A percentile compares a stretch with the other conserved stretches of the same genome.
These are phyloP conservation scores for Watsonalla cultraria DNA, from an alignment of 2,888 invertebrate genomes.

Conservation along the genomic window DNA sequence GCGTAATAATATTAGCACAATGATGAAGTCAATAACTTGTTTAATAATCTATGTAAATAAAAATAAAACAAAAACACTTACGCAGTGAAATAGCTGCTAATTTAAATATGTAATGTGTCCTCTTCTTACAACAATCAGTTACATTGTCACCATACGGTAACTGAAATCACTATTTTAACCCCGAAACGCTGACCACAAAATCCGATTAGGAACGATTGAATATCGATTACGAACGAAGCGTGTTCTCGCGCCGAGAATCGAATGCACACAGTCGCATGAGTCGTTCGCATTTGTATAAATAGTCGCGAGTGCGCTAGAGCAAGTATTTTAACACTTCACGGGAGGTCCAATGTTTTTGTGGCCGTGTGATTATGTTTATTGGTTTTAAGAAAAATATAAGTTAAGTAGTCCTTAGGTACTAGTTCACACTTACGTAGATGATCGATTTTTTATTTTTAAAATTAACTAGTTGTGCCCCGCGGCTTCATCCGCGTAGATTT, in stretches of 20 bases:
- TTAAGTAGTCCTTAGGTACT: too few species aligned
- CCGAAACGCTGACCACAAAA: slow-evolving; percentile 13
- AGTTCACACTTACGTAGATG: too few species aligned
- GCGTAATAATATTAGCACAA: too few species aligned
- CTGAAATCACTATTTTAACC: slow-evolving; percentile 17
- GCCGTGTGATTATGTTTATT: slow-evolving; percentile 7
- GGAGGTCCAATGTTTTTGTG: slow-evolving; percentile 11
- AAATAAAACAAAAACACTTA: background rate
- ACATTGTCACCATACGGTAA: background rate
- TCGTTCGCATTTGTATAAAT: slow-evolving; percentile 61
- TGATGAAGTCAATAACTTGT: too few species aligned
- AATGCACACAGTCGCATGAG: slow-evolving; percentile 46
- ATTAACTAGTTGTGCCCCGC: too few species aligned
- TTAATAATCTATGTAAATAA: too few species aligned
- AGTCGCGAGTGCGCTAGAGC: slow-evolving; percentile 34
- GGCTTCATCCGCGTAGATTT: too few species aligned
- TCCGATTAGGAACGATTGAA: slow-evolving; percentile 6
- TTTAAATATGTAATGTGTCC: background rate
- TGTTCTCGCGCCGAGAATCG: slow-evolving; percentile 40
- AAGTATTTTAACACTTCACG: slow-evolving; percentile 21
- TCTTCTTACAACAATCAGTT: background rate
- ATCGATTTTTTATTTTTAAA: too few species aligned
- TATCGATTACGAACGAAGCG: slow-evolving; percentile 30
- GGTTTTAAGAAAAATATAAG: too few species aligned
- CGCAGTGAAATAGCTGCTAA: background rate